These are phyloP conservation scores for Hafferia zeledoni DNA, from an alignment of 2,797 vertebrate genomes.

Conservation along the genomic window DNA sequence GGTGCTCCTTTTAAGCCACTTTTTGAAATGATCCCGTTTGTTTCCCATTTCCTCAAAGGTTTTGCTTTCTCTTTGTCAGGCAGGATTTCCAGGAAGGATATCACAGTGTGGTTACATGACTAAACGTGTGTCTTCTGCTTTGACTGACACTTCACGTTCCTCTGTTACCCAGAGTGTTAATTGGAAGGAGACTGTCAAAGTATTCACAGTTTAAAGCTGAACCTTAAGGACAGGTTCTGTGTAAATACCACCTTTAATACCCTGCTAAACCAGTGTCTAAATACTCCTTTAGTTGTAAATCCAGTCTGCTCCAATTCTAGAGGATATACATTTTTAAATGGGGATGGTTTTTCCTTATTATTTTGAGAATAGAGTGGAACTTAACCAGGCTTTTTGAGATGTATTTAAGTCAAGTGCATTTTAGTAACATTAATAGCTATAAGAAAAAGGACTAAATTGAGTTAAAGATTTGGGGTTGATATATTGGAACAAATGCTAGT, in stretches of 20 bases:
- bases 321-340: not conserved
- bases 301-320: not conserved
- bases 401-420: not conserved
- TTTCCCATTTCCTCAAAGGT: not conserved
- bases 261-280: not conserved
- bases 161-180: slow-evolving; percentile 30
- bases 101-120: not conserved
- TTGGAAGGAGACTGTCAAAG: not conserved
- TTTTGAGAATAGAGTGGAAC: not conserved
- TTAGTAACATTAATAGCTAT: not conserved
- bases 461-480: not conserved
- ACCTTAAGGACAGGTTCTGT: not conserved
- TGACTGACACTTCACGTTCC: slow-evolving; percentile 5
- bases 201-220: not conserved
- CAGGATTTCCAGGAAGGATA: not conserved
- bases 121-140: not conserved
- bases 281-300: not conserved
- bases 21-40: not conserved
- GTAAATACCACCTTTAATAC: not conserved
- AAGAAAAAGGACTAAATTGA: not conserved
- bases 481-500: not conserved
- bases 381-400: not conserved
- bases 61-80: slow-evolving; percentile 38
- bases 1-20: not conserved
- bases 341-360: not conserved